phyloP scores from a whole-genome alignment of 2,113 vertebrate genomes.

The Danionella cerebrum region DNA sequence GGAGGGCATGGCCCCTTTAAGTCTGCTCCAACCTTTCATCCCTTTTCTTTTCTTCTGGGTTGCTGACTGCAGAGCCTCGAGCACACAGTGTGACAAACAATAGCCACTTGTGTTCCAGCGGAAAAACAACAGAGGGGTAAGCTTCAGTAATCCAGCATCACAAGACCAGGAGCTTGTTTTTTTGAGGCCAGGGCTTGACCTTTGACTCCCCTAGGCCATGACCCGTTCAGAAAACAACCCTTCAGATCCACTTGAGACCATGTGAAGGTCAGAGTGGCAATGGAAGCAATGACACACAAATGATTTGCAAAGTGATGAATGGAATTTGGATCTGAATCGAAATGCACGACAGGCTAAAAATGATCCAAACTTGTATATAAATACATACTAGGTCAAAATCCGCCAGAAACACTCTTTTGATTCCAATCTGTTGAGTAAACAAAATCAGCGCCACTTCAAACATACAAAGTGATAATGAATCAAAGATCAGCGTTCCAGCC shows the following conservation, averaged over 20 bases:
- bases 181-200: background rate
- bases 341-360: too few relatives aligned
- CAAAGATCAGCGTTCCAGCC: conserved; percentile 35
- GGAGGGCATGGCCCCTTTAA: background rate
- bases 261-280: background rate
- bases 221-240: background rate
- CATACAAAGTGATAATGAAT: conserved; percentile 11
- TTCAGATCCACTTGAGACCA: background rate
- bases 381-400: too few relatives aligned
- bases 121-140: conserved; percentile 5
- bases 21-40: background rate
- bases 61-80: background rate
- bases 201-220: background rate
- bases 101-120: background rate
- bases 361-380: too few relatives aligned
- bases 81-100: background rate
- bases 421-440: too few relatives aligned
- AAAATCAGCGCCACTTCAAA: background rate
- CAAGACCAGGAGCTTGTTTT: background rate
- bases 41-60: background rate
- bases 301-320: too few relatives aligned
- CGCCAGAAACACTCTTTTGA: too few relatives aligned
- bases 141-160: conserved; percentile 12
- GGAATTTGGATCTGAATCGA: too few relatives aligned
- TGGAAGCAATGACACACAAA: background rate